phyloP scores from a whole-genome alignment of 2,888 invertebrate genomes.

The Amphiduros pacificus region DNA sequence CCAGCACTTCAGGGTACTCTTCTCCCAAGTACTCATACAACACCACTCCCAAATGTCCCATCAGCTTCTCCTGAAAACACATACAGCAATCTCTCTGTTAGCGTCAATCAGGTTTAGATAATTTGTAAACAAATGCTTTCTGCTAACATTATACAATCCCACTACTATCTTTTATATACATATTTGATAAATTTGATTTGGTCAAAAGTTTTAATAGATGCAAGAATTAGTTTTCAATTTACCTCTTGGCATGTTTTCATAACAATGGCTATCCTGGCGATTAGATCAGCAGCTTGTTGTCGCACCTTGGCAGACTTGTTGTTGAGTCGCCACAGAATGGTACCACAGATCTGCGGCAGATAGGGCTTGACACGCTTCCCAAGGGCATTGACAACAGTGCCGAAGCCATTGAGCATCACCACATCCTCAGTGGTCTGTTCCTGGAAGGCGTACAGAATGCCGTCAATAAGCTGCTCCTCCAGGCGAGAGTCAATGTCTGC shows the following conservation, averaged over 20 bases:
- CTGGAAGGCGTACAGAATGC: constrained; percentile 98
- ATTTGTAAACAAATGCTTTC: too few species aligned
- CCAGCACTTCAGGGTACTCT: constrained; percentile 98
- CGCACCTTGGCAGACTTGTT: constrained; percentile 99
- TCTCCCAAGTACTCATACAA: constrained; percentile 98
- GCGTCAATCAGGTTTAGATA: too few species aligned
- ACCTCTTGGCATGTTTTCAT: constrained; percentile 99
- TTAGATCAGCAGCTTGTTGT: constrained; percentile 98
- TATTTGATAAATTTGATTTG: too few species aligned
- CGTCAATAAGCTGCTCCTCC: constrained; percentile 98
- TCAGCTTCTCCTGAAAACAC: constrained; percentile 82
- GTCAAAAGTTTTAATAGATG: neutral
- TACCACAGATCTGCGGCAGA: constrained; percentile 99
- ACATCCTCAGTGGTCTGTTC: constrained; percentile 99
- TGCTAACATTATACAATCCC: too few species aligned
- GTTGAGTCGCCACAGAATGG: constrained; percentile 98
- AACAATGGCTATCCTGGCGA: constrained; percentile 93
- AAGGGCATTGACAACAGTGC: constrained; percentile 96
- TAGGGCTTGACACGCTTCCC: constrained; percentile 98
- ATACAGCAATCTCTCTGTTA: neutral
- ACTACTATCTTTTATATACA: too few species aligned
- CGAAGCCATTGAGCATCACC: constrained; percentile 99
- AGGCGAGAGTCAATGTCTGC: constrained; percentile 97
- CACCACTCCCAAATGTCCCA: constrained; percentile 99
- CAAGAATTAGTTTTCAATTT: constrained; percentile 23